These are phyloP conservation scores for Pocillopora verrucosa DNA, from an alignment of 64 coral and sea anemone genomes.

Conservation along the genomic window DNA sequence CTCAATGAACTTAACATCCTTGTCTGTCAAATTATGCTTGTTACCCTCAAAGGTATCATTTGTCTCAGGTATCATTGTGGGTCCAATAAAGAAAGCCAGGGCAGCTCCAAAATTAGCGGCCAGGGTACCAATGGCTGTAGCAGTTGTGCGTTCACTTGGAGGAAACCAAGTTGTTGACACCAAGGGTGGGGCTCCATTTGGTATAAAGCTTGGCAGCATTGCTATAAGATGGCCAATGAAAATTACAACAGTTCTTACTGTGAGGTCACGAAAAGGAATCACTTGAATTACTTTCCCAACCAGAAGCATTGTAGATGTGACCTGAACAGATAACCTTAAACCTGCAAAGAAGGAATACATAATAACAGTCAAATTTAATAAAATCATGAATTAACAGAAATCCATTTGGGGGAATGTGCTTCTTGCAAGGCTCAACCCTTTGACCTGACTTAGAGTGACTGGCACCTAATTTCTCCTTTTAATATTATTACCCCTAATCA, in stretches of 20 bases:
- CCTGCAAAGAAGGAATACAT: slow-evolving; percentile 35
- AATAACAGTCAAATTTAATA: background rate
- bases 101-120: slow-evolving; percentile 57
- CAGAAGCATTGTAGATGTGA: slow-evolving; percentile 35
- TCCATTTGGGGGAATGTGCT: too few relatives aligned
- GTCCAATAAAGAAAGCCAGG: slow-evolving; percentile 65
- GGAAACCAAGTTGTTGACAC: slow-evolving; percentile 74
- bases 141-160: slow-evolving; percentile 64
- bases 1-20: slow-evolving; percentile 20
- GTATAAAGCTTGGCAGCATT: slow-evolving; percentile 29
- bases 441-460: too few relatives aligned
- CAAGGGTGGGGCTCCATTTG: slow-evolving; percentile 39
- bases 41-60: slow-evolving; percentile 2
- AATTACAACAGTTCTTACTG: slow-evolving; percentile 29
- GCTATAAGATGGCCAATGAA: slow-evolving; percentile 46
- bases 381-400: too few relatives aligned
- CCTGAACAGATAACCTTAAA: slow-evolving; percentile 21
- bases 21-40: slow-evolving; percentile 20
- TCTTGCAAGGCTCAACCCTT: too few relatives aligned
- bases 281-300: slow-evolving; percentile 55
- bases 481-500: too few relatives aligned
- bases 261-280: slow-evolving; percentile 8
- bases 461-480: too few relatives aligned
- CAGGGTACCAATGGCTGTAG: slow-evolving; percentile 58
- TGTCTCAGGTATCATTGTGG: slow-evolving; percentile 39